Base-by-base conservation (phyloP, 2,888 invertebrate genomes). In the Hemistola chrysoprasaria region DNA sequence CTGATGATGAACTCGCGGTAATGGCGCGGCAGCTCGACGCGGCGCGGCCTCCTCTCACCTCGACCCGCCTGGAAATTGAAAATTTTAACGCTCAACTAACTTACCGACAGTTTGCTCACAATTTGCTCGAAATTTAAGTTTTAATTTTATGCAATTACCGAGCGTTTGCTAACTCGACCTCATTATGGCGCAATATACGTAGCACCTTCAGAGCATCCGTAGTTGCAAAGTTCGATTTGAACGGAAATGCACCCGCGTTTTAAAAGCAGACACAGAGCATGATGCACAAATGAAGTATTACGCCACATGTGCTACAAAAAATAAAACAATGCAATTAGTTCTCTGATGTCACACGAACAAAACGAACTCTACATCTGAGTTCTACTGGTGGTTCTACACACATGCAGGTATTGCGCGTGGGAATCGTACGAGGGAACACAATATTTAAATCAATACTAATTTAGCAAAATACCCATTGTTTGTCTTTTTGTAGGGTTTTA, bases 381-480 rank as follows among this genome's bases (percentile, higher is more conserved):
- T 16, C 41, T 43, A 28, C 61, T n/a, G n/a, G n/a, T n/a, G n/a
- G 64, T 66, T 53, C 41, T 43, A 28, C 61, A 71, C 73, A 72
- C 56, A 68, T 74, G 76, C 67, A 73, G 72, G 72, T 73, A 69
- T 60, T 62, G 60, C 54, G 59, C 72, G 72, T 76, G 77, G 71
- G 74, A 73, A 74, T 54, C 41, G 49, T 42, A 56, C 49, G 35
- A 61, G 45, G 43, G 56, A 55, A 58, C 28, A 16, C 27, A 26
- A 38, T 25, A 30, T 45, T 29, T 35, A 44, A 38, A 35, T 35
- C 29, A 11, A 32, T 42, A 40, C 34, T 24, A 23, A 48, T 48
- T 42, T 33, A 38, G 41, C 41, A 8, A 16, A 29, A 43, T 41
- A 48, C 8, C 38, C 36, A 48, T 52, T 55, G 52, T 47, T 43